Percentiles rank a stretch among this genome's conserved stretches.
Evolutionary conservation across 1,140 invertebrate genomes (phyloP).

Genomic region (Zaprionus inermis): DNA sequence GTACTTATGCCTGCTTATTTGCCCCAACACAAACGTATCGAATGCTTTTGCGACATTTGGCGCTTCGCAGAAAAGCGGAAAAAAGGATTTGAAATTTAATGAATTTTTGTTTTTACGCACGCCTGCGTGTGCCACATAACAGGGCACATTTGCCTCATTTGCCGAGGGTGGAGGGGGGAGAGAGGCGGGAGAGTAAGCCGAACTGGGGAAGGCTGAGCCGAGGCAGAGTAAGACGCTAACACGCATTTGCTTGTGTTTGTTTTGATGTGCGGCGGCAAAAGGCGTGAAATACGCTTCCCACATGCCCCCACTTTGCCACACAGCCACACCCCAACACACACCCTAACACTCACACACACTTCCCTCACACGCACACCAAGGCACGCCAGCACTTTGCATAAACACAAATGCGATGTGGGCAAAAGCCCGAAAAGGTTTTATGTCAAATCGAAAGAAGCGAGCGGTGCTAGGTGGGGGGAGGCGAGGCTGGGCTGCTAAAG

Average conservation of each 20-base stretch:
- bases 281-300: slow-evolving; percentile 63
- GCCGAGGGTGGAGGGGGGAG: neutral
- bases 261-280: slow-evolving; percentile 72
- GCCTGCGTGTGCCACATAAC: slow-evolving; percentile 66
- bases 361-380: neutral
- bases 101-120: slow-evolving; percentile 66
- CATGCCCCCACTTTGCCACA: slow-evolving; percentile 9
- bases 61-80: slow-evolving; percentile 23
- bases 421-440: slow-evolving; percentile 71
- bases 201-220: slow-evolving; percentile 1
- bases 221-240: slow-evolving; percentile 25
- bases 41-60: slow-evolving; percentile 48
- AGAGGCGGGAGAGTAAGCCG: neutral
- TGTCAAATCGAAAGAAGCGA: slow-evolving; percentile 75
- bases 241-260: slow-evolving; percentile 57
- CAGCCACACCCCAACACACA: neutral
- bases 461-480: neutral
- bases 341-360: slow-evolving; percentile 2
- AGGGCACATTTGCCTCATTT: slow-evolving; percentile 64
- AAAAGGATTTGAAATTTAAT: slow-evolving; percentile 72
- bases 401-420: slow-evolving; percentile 56
- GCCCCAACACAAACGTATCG: slow-evolving; percentile 28
- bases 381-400: slow-evolving; percentile 65
- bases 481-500: slow-evolving; percentile 2
- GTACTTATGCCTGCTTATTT: neutral